These are phyloP conservation scores for Volucella inanis DNA, from an alignment of 2,888 invertebrate species.

Conservation along the genomic window DNA sequence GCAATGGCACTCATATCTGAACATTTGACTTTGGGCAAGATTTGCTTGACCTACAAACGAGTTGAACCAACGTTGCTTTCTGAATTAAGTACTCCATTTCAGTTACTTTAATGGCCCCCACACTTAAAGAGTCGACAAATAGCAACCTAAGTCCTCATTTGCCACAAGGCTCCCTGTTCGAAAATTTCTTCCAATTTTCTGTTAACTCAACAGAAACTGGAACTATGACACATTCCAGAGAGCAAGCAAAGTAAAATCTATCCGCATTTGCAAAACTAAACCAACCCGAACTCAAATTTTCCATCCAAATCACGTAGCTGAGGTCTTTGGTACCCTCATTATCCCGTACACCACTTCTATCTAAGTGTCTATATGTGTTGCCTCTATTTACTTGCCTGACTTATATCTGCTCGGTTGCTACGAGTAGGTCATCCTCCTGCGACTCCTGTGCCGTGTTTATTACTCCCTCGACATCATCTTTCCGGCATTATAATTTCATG, in stretches of 20 bases:
- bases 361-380: constrained; percentile 51
- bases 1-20: background rate
- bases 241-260: constrained; percentile 46
- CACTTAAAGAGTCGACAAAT: constrained; percentile 21
- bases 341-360: constrained; percentile 38
- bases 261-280: constrained; percentile 6
- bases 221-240: constrained; percentile 66
- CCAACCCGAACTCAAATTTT: constrained; percentile 41
- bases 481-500: constrained; percentile 72
- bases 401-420: constrained; percentile 1
- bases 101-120: constrained; percentile 34
- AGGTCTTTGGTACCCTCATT: constrained; percentile 67
- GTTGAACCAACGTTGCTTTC: constrained; percentile 12
- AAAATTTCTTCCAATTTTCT: constrained; percentile 55
- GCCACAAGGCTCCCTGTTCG: constrained; percentile 25
- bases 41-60: constrained; percentile 35
- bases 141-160: constrained; percentile 14
- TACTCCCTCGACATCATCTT: constrained; percentile 71
- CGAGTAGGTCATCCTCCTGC: constrained; percentile 24
- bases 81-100: constrained; percentile 43
- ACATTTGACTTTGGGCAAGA: constrained; percentile 14
- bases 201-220: constrained; percentile 65
- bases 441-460: constrained; percentile 51
- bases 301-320: constrained; percentile 69
- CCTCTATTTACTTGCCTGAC: constrained; percentile 53